Base-by-base conservation (phyloP, 53 echinoderm and acorn worm genomes). In the Holothuria scabra region DNA sequence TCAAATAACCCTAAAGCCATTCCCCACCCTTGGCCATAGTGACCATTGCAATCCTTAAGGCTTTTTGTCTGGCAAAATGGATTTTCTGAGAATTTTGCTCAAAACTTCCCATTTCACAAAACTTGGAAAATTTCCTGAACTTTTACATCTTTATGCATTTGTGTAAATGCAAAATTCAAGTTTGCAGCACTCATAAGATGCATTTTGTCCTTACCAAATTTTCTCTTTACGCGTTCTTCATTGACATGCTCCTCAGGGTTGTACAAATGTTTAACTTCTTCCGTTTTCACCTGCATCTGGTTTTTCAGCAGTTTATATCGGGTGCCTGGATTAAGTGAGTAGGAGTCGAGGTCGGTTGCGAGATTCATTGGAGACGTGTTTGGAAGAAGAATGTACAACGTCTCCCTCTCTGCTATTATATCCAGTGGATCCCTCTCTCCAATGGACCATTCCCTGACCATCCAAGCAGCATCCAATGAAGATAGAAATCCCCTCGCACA, bases 161-260 rank as follows among this genome's bases (percentile, higher is more conserved):
- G n/a, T n/a, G n/a, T n/a, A n/a, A n/a, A n/a, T n/a, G n/a, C n/a
- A n/a, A 23, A 62, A 62, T 41, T 60, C 26, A 26, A 60, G 22
- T 26, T 26, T 23, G 22, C 61, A 60, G 26, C 18, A 0, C 61
- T 60, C 61, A 2, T 4, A 20, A 8, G 11, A 2, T 22, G 18
- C 18, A 23, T 22, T 60, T 41, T 41, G 7, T 41, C 22, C 68
- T 79, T 35, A 79, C 80, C 80, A 79, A 79, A 59, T 79, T 79
- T 46, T 44, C 74, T 22, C 58, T 79, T 56, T 13, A 19, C 59
- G 21, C 37, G 59, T 22, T 79, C 58, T 6, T 33, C 80, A 57
- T 19, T 25, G 16, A 18, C 80, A 30, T 79, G 60, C 24, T 79
- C 59, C n/a, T 79, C 80, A 59, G 80, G 80, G 56, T 79, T 79